Evolutionary conservation across 2,888 invertebrate genomes (phyloP).

Genomic region (Hydropsyche betteni): DNA sequence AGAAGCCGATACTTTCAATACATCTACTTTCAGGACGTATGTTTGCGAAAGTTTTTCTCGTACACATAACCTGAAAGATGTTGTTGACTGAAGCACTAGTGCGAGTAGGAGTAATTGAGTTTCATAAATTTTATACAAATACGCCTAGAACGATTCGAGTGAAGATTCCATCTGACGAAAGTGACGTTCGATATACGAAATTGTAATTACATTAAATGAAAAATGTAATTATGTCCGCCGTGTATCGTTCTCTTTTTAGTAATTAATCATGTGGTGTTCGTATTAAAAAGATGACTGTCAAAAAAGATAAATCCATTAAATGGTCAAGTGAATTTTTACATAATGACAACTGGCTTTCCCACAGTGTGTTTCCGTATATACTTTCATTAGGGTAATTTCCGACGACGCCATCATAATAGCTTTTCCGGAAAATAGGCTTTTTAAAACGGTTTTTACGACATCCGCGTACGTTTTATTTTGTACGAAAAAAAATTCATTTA

Average conservation of each 20-base stretch:
- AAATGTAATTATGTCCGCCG: too few relatives aligned
- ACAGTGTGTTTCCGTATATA: background rate
- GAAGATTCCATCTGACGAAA: too few relatives aligned
- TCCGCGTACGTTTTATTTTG: too few relatives aligned
- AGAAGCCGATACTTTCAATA: background rate
- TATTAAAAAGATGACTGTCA: background rate
- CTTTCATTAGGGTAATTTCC: constrained; percentile 23
- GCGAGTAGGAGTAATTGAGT: background rate
- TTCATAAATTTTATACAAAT: background rate
- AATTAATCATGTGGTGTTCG: constrained; percentile 1
- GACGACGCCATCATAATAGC: too few relatives aligned
- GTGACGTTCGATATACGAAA: too few relatives aligned
- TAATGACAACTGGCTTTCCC: constrained; percentile 18
- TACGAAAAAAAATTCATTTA: too few relatives aligned
- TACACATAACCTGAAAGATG: background rate
- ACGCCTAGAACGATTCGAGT: too few relatives aligned
- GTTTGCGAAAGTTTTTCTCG: constrained; percentile 8
- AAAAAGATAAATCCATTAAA: constrained; percentile 15
- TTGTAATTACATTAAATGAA: too few relatives aligned
- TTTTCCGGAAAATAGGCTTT: too few relatives aligned
- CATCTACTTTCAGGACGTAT: background rate
- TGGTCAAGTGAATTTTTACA: constrained; percentile 22
- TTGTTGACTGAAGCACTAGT: background rate
- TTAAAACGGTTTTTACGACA: too few relatives aligned
- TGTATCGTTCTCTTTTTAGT: background rate